Percentiles rank a stretch among this genome's conserved stretches.
These are phyloP conservation scores for Hypotaenidia philippensis DNA, from an alignment of 2,797 vertebrate species.

Conservation along the genomic window DNA sequence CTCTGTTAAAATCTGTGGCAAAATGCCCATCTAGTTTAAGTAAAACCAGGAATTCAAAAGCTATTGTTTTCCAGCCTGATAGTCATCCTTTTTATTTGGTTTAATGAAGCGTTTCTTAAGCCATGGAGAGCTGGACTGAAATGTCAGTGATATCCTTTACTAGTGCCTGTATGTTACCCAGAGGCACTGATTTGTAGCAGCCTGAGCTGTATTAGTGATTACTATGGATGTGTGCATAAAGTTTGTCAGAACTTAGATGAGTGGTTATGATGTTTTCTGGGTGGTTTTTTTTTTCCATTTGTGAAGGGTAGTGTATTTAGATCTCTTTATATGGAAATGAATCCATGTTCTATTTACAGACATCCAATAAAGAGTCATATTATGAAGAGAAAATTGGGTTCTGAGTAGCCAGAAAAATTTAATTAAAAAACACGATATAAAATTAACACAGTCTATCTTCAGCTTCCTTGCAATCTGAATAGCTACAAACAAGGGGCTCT, in stretches of 20 bases:
- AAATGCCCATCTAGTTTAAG: neutral
- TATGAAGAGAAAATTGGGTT: slow-evolving; percentile 28
- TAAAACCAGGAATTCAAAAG: neutral
- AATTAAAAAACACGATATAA: slow-evolving; percentile 36
- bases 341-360: slow-evolving; percentile 44
- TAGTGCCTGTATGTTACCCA: neutral
- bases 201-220: neutral
- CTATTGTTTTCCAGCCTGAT: neutral
- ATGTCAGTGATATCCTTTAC: neutral
- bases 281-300: neutral
- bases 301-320: neutral
- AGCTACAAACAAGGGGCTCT: slow-evolving; percentile 11
- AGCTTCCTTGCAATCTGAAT: neutral
- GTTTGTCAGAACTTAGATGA: neutral
- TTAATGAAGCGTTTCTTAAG: slow-evolving; percentile 2
- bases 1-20: neutral
- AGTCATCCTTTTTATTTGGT: neutral
- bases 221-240: neutral
- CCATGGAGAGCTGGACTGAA: neutral
- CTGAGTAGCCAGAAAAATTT: slow-evolving; percentile 38
- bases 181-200: neutral
- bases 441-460: slow-evolving; percentile 22
- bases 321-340: slow-evolving; percentile 31
- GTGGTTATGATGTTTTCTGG: neutral
- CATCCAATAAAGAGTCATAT: neutral